Base-by-base conservation (phyloP, 2,797 vertebrate genomes). In the Parotocinclus haroldoi region DNA sequence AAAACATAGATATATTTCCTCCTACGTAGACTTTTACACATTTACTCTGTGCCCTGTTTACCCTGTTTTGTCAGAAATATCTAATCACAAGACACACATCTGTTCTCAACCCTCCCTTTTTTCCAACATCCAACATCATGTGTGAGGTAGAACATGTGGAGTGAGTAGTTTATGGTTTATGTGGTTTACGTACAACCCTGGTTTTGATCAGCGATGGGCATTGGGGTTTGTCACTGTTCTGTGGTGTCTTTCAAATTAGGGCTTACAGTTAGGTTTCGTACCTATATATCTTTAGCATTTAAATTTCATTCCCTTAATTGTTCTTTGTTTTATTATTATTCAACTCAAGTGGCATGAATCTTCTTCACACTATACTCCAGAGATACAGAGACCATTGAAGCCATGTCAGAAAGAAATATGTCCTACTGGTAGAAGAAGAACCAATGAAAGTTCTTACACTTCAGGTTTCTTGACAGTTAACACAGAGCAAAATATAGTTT, bases 81-180 rank as follows among this genome's bases (percentile, higher is more conserved):
- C 27, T 27, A 27, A 27, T 27, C 27, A 27, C 27, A 27, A 27
- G 27, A 27, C 54, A 59, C 48, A 17, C 56, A 68, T 64, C 51
- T 62, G 68, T 55, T 11, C 37, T 58, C 56, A 16, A 19, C 17
- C 12, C 11, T 37, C 48, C 51, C 27, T 16, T 58, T 44, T 7
- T 40, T 61, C 53, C 17, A 37, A 14, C 44, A 39, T 53, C 55
- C 71, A 50, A 69, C 66, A 72, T 19, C 27, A 65, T 74, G 57
- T 46, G 72, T 17, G 27, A 4, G 54, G 27, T 27, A 27, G 27
- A 2, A 27, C 27, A 64, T 10, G 12, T 65, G 18, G 45, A 57
- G 19, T 11, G 17, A 27, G 27, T 5, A 27, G 27, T 27, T 27
- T 27, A 27, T 27, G 16, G 48, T 16, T 59, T 3, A 50, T 19